Evolutionary conservation across 2,113 vertebrate species (phyloP).

Genomic region (Raja brachyura): DNA sequence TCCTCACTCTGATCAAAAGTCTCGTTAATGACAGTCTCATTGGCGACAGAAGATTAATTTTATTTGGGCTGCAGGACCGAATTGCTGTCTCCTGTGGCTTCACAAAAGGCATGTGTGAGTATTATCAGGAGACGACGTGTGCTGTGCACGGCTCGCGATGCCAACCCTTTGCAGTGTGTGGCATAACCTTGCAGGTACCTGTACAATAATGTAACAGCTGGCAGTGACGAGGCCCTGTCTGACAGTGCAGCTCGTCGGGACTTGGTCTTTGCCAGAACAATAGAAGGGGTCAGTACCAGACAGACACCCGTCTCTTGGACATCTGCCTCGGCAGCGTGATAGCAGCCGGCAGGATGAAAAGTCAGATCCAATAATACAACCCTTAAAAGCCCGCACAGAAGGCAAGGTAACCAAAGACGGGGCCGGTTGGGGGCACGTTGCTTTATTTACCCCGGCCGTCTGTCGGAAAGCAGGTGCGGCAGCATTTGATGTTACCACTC

Average conservation of each 20-base stretch:
- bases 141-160: conserved; percentile 20
- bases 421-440: conserved; percentile 50
- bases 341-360: conserved; percentile 53
- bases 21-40: conserved; percentile 27
- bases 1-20: conserved; percentile 12
- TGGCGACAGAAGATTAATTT: conserved; percentile 23
- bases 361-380: conserved; percentile 52
- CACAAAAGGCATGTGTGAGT: neutral
- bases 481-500: conserved; percentile 43
- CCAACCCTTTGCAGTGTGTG: conserved; percentile 43
- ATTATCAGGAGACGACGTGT: conserved; percentile 34
- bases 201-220: conserved; percentile 59
- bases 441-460: conserved; percentile 60
- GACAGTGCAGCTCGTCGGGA: conserved; percentile 39
- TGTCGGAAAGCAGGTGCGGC: conserved; percentile 58
- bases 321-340: conserved; percentile 61
- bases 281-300: conserved; percentile 48
- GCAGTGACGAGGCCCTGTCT: conserved; percentile 43
- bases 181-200: conserved; percentile 55
- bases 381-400: conserved; percentile 59
- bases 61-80: conserved; percentile 13
- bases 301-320: conserved; percentile 51
- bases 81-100: conserved; percentile 36
- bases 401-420: conserved; percentile 60
- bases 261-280: conserved; percentile 44